Evolutionary conservation across 2,888 invertebrate genomes (phyloP).

Genomic region (Epinotia nisella): DNA sequence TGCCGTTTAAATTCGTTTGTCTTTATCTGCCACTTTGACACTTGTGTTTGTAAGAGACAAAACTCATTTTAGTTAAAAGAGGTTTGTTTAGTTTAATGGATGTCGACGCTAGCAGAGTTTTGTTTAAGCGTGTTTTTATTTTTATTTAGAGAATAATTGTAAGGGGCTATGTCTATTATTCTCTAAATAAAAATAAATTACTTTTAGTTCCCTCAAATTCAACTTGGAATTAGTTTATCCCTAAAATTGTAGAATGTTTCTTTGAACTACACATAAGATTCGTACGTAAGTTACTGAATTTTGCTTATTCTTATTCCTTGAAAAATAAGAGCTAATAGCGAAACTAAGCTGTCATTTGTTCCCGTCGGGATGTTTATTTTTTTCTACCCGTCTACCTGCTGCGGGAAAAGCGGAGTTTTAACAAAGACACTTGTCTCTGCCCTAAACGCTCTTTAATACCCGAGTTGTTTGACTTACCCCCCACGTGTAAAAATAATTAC

Average conservation of each 20-base stretch:
- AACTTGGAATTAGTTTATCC: background rate
- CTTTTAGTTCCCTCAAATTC: background rate
- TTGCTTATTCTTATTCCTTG: background rate
- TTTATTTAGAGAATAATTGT: no score
- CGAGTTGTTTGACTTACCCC: slow-evolving; percentile 41
- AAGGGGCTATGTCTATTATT: background rate
- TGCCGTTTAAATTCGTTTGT: no score
- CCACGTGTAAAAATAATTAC: slow-evolving; percentile 22
- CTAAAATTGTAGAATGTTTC: background rate
- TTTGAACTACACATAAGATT: background rate
- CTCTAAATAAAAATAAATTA: background rate
- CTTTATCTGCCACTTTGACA: no score
- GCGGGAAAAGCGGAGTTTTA: slow-evolving; percentile 39
- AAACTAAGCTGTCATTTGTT: slow-evolving; percentile 28
- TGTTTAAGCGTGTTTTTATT: no score
- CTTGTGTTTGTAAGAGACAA: no score
- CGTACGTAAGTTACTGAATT: background rate
- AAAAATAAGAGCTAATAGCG: slow-evolving; percentile 13
- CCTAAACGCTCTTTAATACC: slow-evolving; percentile 38
- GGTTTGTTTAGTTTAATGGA: no score
- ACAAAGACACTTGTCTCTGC: slow-evolving; percentile 45
- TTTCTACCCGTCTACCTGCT: slow-evolving; percentile 36
- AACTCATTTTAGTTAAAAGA: no score
- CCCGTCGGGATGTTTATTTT: slow-evolving; percentile 27
- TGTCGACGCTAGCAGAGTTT: no score